Percentiles rank a stretch among this genome's conserved stretches.
Conservation (phyloP, 2,888 invertebrate species). For the Entomobrya proxima region DNA sequence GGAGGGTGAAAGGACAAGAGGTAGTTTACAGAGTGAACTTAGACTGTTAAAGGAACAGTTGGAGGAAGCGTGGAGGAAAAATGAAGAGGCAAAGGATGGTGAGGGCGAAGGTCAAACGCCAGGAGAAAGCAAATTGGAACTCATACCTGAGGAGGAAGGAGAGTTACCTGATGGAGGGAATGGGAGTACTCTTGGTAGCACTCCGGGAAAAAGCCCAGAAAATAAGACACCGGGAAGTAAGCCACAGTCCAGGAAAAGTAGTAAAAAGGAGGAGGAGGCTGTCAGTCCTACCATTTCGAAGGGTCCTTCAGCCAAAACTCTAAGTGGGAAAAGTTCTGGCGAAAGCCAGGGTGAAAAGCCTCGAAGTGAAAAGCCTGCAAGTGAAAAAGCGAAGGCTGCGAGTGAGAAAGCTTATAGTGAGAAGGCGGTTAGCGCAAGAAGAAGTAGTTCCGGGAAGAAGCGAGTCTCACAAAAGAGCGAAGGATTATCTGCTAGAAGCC, state of each 20-base stretch:
- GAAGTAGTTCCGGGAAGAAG: no score
- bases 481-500: not conserved
- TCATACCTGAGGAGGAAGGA: no score
- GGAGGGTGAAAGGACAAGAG: slow-evolving; percentile 18
- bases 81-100: not conserved
- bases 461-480: not conserved
- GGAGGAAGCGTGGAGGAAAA: not conserved
- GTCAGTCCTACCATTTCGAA: not conserved
- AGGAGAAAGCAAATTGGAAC: not conserved
- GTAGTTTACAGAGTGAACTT: not conserved
- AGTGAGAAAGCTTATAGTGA: not conserved
- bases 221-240: not conserved
- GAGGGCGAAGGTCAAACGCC: not conserved
- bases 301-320: not conserved
- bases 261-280: not conserved
- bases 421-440: not conserved
- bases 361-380: not conserved
- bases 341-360: not conserved
- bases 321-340: not conserved
- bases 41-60: not conserved
- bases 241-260: not conserved
- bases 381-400: not conserved
- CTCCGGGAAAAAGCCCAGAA: not conserved
- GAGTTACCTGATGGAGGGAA: no score
- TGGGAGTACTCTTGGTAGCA: not conserved